Evolutionary conservation across 1,140 invertebrate genomes (phyloP).

Genomic region (Chrysoperla carnea): DNA sequence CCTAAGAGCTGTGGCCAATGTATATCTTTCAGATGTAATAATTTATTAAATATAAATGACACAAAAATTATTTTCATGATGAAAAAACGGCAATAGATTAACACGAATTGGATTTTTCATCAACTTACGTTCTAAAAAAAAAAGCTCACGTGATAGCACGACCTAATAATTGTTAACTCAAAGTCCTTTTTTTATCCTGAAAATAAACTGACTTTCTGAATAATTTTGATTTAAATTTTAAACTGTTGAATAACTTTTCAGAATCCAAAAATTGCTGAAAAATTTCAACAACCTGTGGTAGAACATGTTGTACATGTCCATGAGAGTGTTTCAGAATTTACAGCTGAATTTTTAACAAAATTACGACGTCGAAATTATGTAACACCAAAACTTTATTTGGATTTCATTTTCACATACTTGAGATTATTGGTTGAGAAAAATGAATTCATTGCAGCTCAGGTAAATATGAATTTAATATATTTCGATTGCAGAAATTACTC

Average conservation of each 20-base stretch:
- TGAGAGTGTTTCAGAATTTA: slow-evolving; percentile 48
- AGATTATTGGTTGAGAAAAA: slow-evolving; percentile 52
- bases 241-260: slow-evolving; percentile 17
- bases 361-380: slow-evolving; percentile 65
- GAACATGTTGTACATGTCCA: slow-evolving; percentile 74
- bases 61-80: slow-evolving; percentile 1
- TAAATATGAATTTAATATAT: too few species aligned
- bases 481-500: too few species aligned
- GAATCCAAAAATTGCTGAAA: slow-evolving; percentile 41
- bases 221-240: slow-evolving; percentile 1
- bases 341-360: slow-evolving; percentile 47
- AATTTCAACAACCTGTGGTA: slow-evolving; percentile 47
- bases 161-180: too few species aligned
- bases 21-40: slow-evolving; percentile 43
- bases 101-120: slow-evolving; percentile 1
- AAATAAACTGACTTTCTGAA: too few species aligned
- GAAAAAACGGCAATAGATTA: background rate
- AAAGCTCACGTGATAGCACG: too few species aligned
- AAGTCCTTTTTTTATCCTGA: too few species aligned
- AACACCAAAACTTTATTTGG: slow-evolving; percentile 79
- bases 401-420: slow-evolving; percentile 65
- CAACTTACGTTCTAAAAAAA: too few species aligned
- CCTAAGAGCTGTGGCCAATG: slow-evolving; percentile 63
- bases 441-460: slow-evolving; percentile 39
- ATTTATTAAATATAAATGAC: background rate